Base-by-base conservation (phyloP, 2,888 invertebrate species). In the Cremastinae sp. region DNA sequence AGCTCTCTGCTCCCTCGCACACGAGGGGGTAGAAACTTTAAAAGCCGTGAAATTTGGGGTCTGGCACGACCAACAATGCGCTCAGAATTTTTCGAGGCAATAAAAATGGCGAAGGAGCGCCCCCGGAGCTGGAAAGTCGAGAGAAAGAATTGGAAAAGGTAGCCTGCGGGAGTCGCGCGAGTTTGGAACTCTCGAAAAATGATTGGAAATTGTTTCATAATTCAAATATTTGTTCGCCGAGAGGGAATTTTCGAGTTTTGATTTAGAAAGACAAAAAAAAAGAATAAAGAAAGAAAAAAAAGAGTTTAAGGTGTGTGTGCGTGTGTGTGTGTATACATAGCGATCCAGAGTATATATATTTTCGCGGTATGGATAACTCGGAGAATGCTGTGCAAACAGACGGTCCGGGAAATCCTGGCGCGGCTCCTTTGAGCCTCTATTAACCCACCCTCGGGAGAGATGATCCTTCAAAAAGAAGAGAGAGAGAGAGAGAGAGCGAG, bases 31-130 rank as follows among this genome's bases (percentile, higher is more conserved):
- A 22, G 38, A 34, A 22, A 28, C 20, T 28, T 65, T 65, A 59
- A 66, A 65, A n/a, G 59, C 72, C 72, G 38, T 59, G 51, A 65
- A 73, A 73, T 66, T 66, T 41, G 20, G 59, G 36, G 36, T 12
- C 65, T 41, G 54, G 66, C 54, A 53, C 53, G 59, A 12, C 59
- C 59, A 66, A 66, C 34, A 22, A 45, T 53, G 12, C 18, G 51
- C 47, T n/a, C 28, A 4, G 49, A 9, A 43, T 51, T 61, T 56
- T 7, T 16, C 18, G 8, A 7, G 43, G 18, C 8, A n/a, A 45
- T 45, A 34, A 16, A 20, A 69, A 10, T 12, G 43, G 16, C 14
- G 20, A 43, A 47, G 47, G 18, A 47, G 18, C 14, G 16, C 18
- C 18, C 18, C 7, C 20, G 28, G 28, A 28, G 18, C 41, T 58